phyloP scores from a whole-genome alignment of 2,113 vertebrate species.

The Lampris megalopsis region DNA sequence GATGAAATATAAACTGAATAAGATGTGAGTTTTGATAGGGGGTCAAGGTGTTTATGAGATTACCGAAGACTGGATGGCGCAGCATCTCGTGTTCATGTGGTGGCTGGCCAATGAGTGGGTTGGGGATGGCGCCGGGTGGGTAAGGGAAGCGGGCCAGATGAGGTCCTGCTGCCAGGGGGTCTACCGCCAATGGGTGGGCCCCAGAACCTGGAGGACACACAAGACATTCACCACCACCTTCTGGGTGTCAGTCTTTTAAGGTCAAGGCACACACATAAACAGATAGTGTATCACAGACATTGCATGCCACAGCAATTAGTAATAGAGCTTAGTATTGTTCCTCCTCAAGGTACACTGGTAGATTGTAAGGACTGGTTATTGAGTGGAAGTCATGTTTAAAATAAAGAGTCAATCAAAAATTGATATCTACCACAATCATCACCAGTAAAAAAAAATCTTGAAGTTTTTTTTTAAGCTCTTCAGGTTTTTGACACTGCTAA shows the following conservation, averaged over 20 bases:
- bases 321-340: conserved; percentile 19
- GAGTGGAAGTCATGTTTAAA: no score
- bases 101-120: conserved; percentile 91
- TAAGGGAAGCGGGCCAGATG: conserved; percentile 97
- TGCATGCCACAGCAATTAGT: conserved; percentile 42
- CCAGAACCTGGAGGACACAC: conserved; percentile 90
- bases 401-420: no score
- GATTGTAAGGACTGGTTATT: conserved; percentile 5
- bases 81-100: conserved; percentile 99
- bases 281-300: conserved; percentile 33
- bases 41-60: conserved; percentile 35
- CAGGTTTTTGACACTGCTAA: no score
- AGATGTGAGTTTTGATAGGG: not conserved
- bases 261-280: conserved; percentile 70
- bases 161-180: conserved; percentile 91
- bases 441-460: no score
- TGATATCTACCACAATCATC: not conserved
- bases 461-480: no score
- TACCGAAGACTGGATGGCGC: conserved; percentile 96
- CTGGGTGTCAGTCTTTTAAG: conserved; percentile 77
- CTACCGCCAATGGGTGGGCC: conserved; percentile 89
- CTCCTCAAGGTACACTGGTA: conserved; percentile 24
- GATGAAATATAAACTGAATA: not conserved
- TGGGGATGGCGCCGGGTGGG: conserved; percentile 94
- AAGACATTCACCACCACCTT: conserved; percentile 87